These are phyloP conservation scores for Helicoverpa zea DNA, from an alignment of 1,140 invertebrate genomes.

Conservation along the genomic window DNA sequence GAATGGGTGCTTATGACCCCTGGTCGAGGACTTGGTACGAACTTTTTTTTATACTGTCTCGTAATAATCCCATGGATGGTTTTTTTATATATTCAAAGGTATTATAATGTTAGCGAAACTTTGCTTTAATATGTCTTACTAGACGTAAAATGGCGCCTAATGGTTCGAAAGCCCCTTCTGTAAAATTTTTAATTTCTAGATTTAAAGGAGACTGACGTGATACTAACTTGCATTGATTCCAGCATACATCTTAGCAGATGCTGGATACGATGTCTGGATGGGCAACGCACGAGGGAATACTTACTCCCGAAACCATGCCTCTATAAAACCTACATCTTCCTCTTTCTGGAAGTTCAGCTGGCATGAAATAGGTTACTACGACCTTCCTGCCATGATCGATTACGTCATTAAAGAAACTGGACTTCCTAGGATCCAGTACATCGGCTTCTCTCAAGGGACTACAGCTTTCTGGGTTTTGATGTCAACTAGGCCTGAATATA, in stretches of 20 bases:
- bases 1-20: slow-evolving; percentile 91
- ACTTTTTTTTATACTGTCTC: background rate
- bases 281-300: slow-evolving; percentile 89
- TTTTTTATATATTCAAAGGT: too few relatives aligned
- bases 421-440: slow-evolving; percentile 87
- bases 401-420: slow-evolving; percentile 87
- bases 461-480: slow-evolving; percentile 89
- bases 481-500: slow-evolving; percentile 89
- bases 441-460: slow-evolving; percentile 89
- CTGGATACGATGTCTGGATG: slow-evolving; percentile 91
- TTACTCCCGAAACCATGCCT: slow-evolving; percentile 87
- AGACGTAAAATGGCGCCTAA: too few relatives aligned
- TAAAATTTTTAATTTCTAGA: too few relatives aligned
- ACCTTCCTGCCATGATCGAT: slow-evolving; percentile 93
- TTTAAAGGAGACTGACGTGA: too few relatives aligned
- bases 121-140: too few relatives aligned
- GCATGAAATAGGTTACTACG: slow-evolving; percentile 91
- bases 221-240: slow-evolving; percentile 43
- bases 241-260: slow-evolving; percentile 89
- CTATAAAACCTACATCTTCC: slow-evolving; percentile 81
- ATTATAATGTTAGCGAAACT: too few relatives aligned
- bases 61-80: too few relatives aligned
- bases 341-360: slow-evolving; percentile 90
- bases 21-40: slow-evolving; percentile 88
- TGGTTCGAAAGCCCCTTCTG: too few relatives aligned